Evolutionary conservation across 1,140 invertebrate species (phyloP).

Genomic region (Triops longicaudatus): DNA sequence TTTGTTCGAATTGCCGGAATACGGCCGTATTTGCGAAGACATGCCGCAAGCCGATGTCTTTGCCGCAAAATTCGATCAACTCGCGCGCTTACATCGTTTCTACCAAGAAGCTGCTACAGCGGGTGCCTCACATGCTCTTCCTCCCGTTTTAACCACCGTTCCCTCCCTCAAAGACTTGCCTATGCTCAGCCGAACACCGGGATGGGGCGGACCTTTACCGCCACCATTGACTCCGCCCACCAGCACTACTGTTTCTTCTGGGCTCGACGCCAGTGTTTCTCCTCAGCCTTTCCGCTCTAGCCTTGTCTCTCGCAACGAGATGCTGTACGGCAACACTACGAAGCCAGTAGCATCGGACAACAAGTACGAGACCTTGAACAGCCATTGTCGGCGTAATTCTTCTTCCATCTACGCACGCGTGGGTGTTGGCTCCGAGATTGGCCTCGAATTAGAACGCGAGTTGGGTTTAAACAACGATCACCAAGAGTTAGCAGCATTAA

Average conservation of each 20-base stretch:
- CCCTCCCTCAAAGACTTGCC: neutral
- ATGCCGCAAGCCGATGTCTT: slow-evolving; percentile 29
- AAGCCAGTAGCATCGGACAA: neutral
- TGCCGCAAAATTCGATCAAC: slow-evolving; percentile 51
- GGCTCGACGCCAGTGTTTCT: neutral
- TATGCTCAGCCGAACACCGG: neutral
- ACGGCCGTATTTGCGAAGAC: slow-evolving; percentile 32
- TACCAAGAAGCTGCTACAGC: slow-evolving; percentile 53
- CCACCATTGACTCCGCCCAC: neutral
- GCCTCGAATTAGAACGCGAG: slow-evolving; percentile 28
- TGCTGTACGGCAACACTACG: slow-evolving; percentile 17
- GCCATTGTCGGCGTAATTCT: slow-evolving; percentile 8
- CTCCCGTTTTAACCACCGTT: slow-evolving; percentile 35
- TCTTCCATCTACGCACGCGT: slow-evolving; percentile 9
- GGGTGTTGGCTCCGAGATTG: slow-evolving; percentile 25
- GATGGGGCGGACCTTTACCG: neutral
- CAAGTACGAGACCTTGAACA: slow-evolving; percentile 11
- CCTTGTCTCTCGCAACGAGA: neutral
- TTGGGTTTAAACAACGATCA: slow-evolving; percentile 16
- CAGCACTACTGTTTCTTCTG: neutral
- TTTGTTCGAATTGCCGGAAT: slow-evolving; percentile 32
- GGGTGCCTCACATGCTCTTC: slow-evolving; percentile 32
- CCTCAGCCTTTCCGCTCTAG: neutral
- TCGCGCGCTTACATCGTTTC: slow-evolving; percentile 56
- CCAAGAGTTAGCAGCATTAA: slow-evolving; percentile 54